Conservation (phyloP, 2,113 vertebrate species). For the Nematolebias whitei region DNA sequence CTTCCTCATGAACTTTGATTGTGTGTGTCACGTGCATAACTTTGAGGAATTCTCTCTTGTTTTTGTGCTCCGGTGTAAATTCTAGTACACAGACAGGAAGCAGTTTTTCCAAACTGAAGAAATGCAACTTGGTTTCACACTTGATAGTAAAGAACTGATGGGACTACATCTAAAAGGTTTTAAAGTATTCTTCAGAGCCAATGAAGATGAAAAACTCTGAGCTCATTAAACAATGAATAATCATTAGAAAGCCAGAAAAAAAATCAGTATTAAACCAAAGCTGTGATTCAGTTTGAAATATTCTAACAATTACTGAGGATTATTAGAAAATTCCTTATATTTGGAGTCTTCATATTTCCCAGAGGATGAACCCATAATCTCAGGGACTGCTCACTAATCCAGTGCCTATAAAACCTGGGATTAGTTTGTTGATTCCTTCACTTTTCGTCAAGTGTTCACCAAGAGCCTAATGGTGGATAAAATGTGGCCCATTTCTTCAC, state of each 20-base stretch:
- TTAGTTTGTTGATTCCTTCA: background rate
- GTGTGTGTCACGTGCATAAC: conserved; percentile 2
- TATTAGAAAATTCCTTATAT: background rate
- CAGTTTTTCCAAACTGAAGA: background rate
- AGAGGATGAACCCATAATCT: background rate
- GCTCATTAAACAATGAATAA: background rate
- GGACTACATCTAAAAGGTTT: conserved; percentile 4
- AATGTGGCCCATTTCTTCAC: background rate
- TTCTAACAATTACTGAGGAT: conserved; percentile 1
- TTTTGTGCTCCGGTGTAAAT: background rate
- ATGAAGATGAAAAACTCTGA: conserved; percentile 2
- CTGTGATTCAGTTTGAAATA: background rate
- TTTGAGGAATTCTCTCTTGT: conserved; percentile 5
- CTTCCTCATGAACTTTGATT: conserved; percentile 44
- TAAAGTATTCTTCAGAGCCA: background rate
- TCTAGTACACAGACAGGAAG: background rate
- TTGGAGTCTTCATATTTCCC: background rate
- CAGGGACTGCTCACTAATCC: background rate
- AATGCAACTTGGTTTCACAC: background rate
- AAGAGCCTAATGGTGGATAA: background rate
- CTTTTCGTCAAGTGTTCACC: background rate
- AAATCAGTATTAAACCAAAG: background rate
- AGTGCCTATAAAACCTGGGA: background rate
- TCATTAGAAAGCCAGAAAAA: conserved; percentile 9
- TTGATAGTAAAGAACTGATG: conserved; percentile 7